These are phyloP conservation scores for Callaeas wilsoni DNA, from an alignment of 2,113 vertebrate genomes.

Conservation along the genomic window DNA sequence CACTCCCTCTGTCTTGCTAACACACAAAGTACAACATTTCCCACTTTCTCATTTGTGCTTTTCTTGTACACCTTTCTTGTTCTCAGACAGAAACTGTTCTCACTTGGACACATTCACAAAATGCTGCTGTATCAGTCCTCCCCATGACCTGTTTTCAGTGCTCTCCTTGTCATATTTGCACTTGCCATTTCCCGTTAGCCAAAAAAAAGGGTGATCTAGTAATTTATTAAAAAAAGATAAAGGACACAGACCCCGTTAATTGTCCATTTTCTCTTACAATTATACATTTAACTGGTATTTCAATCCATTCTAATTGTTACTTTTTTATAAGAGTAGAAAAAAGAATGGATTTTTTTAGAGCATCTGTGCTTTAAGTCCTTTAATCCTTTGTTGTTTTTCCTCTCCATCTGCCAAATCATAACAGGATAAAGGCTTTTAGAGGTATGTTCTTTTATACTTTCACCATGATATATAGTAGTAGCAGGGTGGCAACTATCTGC, in stretches of 20 bases:
- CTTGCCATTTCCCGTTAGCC: neutral
- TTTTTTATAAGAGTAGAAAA: neutral
- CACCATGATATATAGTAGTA: neutral
- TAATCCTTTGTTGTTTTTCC: slow-evolving; percentile 15
- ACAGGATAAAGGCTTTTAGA: neutral
- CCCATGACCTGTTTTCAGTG: neutral
- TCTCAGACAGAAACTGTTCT: neutral
- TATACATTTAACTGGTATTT: neutral
- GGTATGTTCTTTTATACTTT: neutral
- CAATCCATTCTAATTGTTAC: neutral
- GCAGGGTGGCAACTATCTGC: neutral
- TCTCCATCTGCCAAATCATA: neutral
- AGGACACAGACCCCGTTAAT: neutral
- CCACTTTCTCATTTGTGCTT: neutral
- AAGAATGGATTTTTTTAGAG: neutral
- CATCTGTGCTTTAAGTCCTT: neutral
- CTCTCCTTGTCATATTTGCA: neutral
- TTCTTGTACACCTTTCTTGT: neutral
- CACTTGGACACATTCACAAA: neutral
- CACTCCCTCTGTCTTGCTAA: neutral
- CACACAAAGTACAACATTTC: neutral
- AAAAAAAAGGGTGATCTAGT: neutral
- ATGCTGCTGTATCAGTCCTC: neutral
- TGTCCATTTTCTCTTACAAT: neutral
- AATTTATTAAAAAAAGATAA: neutral